phyloP scores from a whole-genome alignment of 2,797 vertebrate species.

The Varecia variegata region DNA sequence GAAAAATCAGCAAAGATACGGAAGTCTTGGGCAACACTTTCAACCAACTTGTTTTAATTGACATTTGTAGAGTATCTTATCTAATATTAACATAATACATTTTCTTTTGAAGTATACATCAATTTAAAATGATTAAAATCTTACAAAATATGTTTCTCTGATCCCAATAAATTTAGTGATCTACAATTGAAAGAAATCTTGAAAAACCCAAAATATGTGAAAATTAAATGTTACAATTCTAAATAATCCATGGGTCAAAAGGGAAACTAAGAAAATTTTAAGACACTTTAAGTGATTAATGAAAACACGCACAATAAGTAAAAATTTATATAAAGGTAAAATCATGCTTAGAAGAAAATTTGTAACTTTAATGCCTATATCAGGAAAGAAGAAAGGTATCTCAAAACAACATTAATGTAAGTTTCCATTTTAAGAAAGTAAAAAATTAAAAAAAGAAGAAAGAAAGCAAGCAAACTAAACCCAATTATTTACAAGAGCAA shows the following conservation, averaged over 20 bases:
- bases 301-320: neutral
- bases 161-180: neutral
- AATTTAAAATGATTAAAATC: neutral
- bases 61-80: neutral
- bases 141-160: neutral
- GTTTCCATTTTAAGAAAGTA: neutral
- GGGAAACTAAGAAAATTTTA: neutral
- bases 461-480: no score
- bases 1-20: no score
- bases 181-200: neutral
- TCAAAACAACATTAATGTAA: neutral
- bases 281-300: neutral
- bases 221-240: neutral
- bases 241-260: neutral
- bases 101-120: neutral
- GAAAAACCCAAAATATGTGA: neutral
- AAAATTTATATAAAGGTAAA: neutral
- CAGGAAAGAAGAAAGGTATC: neutral
- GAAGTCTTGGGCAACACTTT: neutral
- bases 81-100: neutral
- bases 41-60: neutral
- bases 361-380: neutral
- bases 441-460: neutral
- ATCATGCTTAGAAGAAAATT: neutral
- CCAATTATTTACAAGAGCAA: no score